These are phyloP conservation scores for Trogon surrucura DNA, from an alignment of 2,113 vertebrate species.

Conservation along the genomic window DNA sequence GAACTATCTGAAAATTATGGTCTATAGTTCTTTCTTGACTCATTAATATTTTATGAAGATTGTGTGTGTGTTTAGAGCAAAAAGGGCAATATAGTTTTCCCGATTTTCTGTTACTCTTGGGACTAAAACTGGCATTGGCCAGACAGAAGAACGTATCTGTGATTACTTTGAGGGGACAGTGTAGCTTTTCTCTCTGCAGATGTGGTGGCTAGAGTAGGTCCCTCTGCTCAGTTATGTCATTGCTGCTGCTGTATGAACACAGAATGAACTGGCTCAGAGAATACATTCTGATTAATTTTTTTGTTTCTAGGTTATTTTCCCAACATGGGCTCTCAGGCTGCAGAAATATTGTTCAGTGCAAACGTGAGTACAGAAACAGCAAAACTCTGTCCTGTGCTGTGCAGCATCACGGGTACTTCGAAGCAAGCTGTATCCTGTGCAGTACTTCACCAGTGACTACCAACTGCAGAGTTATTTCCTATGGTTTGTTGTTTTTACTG, in stretches of 20 bases:
- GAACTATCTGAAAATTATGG: neutral
- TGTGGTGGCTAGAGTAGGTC: neutral
- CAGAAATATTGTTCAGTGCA: rapidly evolving
- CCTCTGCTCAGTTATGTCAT: neutral
- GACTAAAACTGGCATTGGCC: neutral
- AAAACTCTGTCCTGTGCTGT: neutral
- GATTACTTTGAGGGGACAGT: neutral
- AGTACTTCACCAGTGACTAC: neutral
- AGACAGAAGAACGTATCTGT: neutral
- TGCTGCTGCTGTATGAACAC: neutral
- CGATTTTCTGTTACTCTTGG: neutral
- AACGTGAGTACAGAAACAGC: neutral
- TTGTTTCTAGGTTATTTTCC: neutral
- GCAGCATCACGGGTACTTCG: neutral
- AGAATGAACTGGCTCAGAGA: neutral
- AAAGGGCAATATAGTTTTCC: neutral
- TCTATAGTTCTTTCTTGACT: neutral
- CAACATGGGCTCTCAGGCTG: neutral
- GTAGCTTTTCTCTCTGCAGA: neutral
- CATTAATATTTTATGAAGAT: neutral
- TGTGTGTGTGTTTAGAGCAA: neutral
- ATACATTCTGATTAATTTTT: neutral
- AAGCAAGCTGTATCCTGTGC: neutral
- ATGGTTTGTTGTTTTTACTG: neutral
- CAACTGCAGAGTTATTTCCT: neutral